These are phyloP conservation scores for Tetramorium bicarinatum DNA, from an alignment of 2,888 invertebrate genomes.

Conservation along the genomic window DNA sequence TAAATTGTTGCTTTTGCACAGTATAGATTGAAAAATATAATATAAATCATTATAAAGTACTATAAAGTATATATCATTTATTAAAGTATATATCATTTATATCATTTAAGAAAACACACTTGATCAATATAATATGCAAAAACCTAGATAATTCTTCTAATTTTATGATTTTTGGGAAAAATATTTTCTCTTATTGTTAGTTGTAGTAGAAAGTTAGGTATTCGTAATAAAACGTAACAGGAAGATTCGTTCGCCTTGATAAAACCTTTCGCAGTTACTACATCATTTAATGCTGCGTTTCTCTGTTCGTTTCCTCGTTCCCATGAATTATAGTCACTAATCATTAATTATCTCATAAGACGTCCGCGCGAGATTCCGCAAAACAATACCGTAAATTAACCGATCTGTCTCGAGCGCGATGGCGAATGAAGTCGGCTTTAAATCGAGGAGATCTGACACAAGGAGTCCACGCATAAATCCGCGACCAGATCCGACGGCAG, in stretches of 20 bases:
- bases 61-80: no score
- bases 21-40: not conserved
- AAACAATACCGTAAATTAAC: constrained; percentile 64
- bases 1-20: not conserved
- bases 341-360: constrained; percentile 44
- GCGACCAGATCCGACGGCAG: constrained; percentile 30
- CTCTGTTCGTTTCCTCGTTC: constrained; percentile 38
- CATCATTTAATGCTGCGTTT: constrained; percentile 10
- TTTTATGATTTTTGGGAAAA: not conserved
- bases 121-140: not conserved
- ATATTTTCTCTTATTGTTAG: no score
- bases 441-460: constrained; percentile 54
- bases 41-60: not conserved
- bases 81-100: no score
- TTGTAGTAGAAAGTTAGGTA: not conserved
- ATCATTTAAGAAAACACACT: not conserved
- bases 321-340: constrained; percentile 48
- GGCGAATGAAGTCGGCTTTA: constrained; percentile 62
- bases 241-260: constrained; percentile 20
- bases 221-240: constrained; percentile 15
- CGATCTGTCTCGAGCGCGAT: constrained; percentile 50
- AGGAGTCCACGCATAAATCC: constrained; percentile 62
- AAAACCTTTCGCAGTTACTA: constrained; percentile 11
- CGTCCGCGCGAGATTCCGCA: constrained; percentile 25
- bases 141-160: not conserved